Evolutionary conservation across 2,113 vertebrate genomes (phyloP), one percentile per base, ranked within the genome.

Genomic region (Ascaphus truei): DNA sequence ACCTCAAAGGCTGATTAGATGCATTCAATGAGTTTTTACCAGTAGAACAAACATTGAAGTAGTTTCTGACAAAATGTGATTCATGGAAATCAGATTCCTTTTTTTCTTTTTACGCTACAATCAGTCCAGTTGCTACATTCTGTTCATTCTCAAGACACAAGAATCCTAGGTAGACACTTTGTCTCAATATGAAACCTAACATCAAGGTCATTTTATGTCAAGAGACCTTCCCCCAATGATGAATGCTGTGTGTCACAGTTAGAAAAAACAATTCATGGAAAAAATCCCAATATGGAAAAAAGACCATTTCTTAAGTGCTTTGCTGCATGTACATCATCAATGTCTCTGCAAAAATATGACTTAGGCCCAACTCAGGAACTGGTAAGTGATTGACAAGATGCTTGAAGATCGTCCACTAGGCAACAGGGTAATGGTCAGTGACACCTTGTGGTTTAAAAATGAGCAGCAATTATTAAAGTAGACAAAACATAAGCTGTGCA

Each of bases 1-100:
- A 79, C 75, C 81, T 81, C 79, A 76, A 80, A 80, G 0, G 22
- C 84, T 84, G 85, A 81, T 81, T 81, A 77, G 41, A 63, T 80
- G 79, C 43, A 82, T 5, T 62, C 74, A 81, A 27, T 73, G 33
- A 73, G 72, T 80, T 81, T 86, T 58, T 72, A 77, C 75, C 68
- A 74, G 75, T 2, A 0, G 72, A 80, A 79, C 73, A 83, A 74
- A 81, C 64, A 77, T 68, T 75, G 62, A 11, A 74, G 81, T 75
- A 80, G 72, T 31, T 77, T 75, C 77, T 85, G 85, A 72, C 81
- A 81, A 77, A 85, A 77, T 33, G 58, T 60, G 77, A 81, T 81
- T 82, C 73, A 81, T 77, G 62, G 79, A 80, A 73, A 84, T 75
- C 72, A 83, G 77, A 79, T 79, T 53, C 80, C 75, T 63, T 34